Conservation (phyloP, 2,797 vertebrate species). For the Neopelma chrysocephalum region DNA sequence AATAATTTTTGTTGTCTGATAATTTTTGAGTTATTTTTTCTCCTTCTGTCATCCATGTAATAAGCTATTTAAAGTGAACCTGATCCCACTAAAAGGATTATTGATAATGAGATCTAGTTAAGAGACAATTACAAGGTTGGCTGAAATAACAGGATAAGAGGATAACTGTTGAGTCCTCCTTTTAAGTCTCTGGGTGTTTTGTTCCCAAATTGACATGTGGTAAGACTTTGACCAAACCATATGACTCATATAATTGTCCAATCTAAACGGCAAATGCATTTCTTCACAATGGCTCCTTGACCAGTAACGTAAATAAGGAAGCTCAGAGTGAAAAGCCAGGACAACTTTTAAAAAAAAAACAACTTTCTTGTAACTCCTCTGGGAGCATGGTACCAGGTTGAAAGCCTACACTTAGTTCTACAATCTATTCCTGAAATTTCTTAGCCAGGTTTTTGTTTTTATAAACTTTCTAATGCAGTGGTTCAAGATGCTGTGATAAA, state of each 20-base stretch:
- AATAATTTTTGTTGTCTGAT: not conserved
- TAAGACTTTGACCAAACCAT: not conserved
- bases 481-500: not conserved
- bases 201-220: not conserved
- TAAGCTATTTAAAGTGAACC: not conserved
- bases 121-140: not conserved
- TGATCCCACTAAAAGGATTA: not conserved
- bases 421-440: not conserved
- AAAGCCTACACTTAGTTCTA: not conserved
- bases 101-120: not conserved
- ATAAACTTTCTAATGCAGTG: not conserved
- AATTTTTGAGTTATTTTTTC: not conserved
- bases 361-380: not conserved
- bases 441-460: not conserved
- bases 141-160: not conserved
- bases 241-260: not conserved
- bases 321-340: not conserved
- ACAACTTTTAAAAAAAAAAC: not conserved
- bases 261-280: not conserved
- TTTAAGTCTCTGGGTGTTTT: not conserved
- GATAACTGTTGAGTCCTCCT: not conserved
- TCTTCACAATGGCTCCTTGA: not conserved
- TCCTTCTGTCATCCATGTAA: not conserved
- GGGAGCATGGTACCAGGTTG: not conserved
- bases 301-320: not conserved